Conservation (phyloP, 2,888 invertebrate genomes). For the Coleophora deauratella region DNA sequence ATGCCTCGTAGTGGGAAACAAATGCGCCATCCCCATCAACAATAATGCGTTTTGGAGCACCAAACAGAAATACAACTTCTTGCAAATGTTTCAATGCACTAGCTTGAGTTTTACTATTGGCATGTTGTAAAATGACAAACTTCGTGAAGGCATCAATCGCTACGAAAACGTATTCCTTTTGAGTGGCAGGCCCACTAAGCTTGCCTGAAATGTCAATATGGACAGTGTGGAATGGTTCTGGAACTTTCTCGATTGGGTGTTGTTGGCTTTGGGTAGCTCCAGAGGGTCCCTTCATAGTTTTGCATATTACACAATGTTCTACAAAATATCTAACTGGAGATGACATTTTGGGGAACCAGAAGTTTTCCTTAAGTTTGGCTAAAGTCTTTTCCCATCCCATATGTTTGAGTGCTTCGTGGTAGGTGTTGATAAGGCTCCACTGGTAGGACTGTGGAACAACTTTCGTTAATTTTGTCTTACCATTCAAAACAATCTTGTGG, state of each 20-base stretch:
- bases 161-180: slow-evolving; percentile 6
- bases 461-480: neutral
- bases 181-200: neutral
- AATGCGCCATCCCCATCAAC: neutral
- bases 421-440: slow-evolving; percentile 15
- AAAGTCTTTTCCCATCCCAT: slow-evolving; percentile 16
- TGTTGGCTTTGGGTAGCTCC: slow-evolving; percentile 5
- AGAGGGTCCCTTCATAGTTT: slow-evolving; percentile 7
- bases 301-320: slow-evolving; percentile 9
- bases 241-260: slow-evolving; percentile 4
- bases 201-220: slow-evolving; percentile 11
- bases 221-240: slow-evolving; percentile 6
- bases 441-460: slow-evolving; percentile 13
- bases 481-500: neutral
- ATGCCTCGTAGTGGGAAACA: neutral
- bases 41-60: slow-evolving; percentile 3
- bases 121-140: neutral
- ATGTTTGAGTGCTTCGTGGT: slow-evolving; percentile 14
- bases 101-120: neutral
- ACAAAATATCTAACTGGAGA: slow-evolving; percentile 9
- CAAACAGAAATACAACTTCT: slow-evolving; percentile 3
- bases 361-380: slow-evolving; percentile 11
- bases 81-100: neutral
- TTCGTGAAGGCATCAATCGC: slow-evolving; percentile 5
- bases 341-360: slow-evolving; percentile 16